Evolutionary conservation across 2,888 invertebrate species (phyloP).

Genomic region (Hymenopus coronatus): DNA sequence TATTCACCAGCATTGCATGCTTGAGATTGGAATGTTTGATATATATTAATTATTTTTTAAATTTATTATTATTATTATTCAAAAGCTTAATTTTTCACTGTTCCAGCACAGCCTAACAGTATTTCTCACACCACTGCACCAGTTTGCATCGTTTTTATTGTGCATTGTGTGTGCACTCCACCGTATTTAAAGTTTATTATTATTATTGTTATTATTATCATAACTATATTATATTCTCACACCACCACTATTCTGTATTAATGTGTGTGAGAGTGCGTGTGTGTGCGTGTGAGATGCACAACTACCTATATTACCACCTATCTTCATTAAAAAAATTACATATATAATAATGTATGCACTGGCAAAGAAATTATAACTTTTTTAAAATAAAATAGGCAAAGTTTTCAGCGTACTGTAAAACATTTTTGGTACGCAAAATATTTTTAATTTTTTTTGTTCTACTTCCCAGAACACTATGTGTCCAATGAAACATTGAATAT

Average conservation of each 20-base stretch:
- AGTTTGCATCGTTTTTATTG: constrained; percentile 33
- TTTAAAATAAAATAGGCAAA: neutral
- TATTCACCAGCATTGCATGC: constrained; percentile 34
- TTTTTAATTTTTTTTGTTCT: neutral
- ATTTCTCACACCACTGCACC: constrained; percentile 35
- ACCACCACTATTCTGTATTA: constrained; percentile 29
- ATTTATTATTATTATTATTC: constrained; percentile 31
- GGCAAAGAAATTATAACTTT: neutral
- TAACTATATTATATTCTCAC: constrained; percentile 27
- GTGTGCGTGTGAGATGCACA: constrained; percentile 32
- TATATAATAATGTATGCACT: neutral
- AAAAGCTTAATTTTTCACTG: constrained; percentile 36
- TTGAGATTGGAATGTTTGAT: constrained; percentile 34
- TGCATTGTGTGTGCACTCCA: constrained; percentile 36
- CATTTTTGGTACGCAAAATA: constrained; percentile 12
- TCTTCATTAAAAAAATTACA: neutral
- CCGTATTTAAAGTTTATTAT: constrained; percentile 20
- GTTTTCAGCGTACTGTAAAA: neutral
- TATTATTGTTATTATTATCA: constrained; percentile 14
- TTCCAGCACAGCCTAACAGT: constrained; percentile 35
- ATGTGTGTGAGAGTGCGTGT: constrained; percentile 35
- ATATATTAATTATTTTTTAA: constrained; percentile 24
- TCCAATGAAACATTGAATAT: neutral
- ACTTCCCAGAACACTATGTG: neutral
- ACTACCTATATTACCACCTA: neutral